Evolutionary conservation across 37 sponge, comb jelly and placozoan genomes (phyloP).

Genomic region (Ephydatia muelleri): DNA sequence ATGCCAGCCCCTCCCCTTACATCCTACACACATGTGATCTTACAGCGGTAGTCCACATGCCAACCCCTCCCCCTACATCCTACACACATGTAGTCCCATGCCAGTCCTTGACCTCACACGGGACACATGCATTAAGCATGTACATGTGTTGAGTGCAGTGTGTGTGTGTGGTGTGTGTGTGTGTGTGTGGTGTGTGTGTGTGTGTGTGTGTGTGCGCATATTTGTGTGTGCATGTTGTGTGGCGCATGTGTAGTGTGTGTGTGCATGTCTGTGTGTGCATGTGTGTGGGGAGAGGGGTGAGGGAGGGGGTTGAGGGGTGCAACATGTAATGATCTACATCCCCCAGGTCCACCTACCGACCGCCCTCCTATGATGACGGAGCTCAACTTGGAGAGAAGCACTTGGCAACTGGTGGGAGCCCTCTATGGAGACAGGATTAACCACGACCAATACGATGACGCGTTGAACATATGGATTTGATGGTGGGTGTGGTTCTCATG

Average conservation of each 20-base stretch:
- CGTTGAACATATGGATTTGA: not conserved
- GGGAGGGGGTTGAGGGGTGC: too few species aligned
- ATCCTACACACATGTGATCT: too few species aligned
- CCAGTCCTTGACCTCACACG: too few species aligned
- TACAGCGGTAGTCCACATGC: too few species aligned
- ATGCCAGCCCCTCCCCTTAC: too few species aligned
- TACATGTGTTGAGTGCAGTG: conserved; percentile 31
- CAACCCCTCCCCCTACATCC: too few species aligned
- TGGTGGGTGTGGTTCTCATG: not conserved
- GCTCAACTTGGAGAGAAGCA: conserved; percentile 55
- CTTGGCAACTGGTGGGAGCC: conserved; percentile 58
- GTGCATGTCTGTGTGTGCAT: conserved; percentile 8
- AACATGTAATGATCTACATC: not conserved
- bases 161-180: conserved; percentile 17
- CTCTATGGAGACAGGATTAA: conserved; percentile 45
- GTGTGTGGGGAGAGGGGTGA: not conserved
- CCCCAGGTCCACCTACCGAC: not conserved
- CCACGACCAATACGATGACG: not conserved
- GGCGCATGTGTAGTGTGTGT: conserved; percentile 5
- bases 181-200: conserved; percentile 6
- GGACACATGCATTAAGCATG: too few species aligned
- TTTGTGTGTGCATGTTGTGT: conserved; percentile 9
- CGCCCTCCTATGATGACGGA: conserved; percentile 22
- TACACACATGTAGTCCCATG: too few species aligned
- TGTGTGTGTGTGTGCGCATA: conserved; percentile 21